Base-by-base conservation (phyloP, 2,797 vertebrate species). In the Chromis chromis region DNA sequence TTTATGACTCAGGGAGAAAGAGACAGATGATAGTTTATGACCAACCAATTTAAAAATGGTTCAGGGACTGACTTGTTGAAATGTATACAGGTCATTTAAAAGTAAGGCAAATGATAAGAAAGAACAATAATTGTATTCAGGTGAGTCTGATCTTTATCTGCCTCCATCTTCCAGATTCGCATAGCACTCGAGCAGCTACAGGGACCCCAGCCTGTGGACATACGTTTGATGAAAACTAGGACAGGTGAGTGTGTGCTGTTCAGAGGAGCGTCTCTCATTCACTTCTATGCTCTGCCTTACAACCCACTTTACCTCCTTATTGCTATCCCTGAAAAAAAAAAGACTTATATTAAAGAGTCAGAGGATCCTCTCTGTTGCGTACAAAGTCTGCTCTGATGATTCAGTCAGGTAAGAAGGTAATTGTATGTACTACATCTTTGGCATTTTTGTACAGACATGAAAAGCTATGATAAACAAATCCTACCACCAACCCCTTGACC, bases 141-240 rank as follows among this genome's bases (percentile, higher is more conserved):
- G n/a, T 46, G 6, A 40, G 22, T 54, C 54, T 22, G 4, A 24
- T 28, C 4, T 56, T 10, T 0, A 3, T 6, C 24, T 42, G 4
- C 4, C 21, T 62, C 10, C 36, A 17, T 76, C 25, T 71, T 65
- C 54, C 91, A 98, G 97, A 97, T 98, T 86, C 96, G 96, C 25
- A 56, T 79, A 44, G 96, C 96, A 57, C 95, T 99, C 83, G 96
- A 97, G 69, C 95, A 96, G 83, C 95, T 97, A 82, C 95, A 96
- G 92, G 97, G 97, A 54, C 97, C 96, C 75, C 96, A 98, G 89
- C 97, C 97, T 82, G 96, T 96, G 67, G 96, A 98, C 77, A 95
- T 99, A 88, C 95, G 97, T 83, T 94, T 99, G 92, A 97, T 98
- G 96, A 98, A 96, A 74, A 96, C 96, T 95, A 96, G 96, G 86